Evolutionary conservation across 2,888 invertebrate species (phyloP), one percentile per base, ranked within the genome.

Genomic region (Allygus modestus): DNA sequence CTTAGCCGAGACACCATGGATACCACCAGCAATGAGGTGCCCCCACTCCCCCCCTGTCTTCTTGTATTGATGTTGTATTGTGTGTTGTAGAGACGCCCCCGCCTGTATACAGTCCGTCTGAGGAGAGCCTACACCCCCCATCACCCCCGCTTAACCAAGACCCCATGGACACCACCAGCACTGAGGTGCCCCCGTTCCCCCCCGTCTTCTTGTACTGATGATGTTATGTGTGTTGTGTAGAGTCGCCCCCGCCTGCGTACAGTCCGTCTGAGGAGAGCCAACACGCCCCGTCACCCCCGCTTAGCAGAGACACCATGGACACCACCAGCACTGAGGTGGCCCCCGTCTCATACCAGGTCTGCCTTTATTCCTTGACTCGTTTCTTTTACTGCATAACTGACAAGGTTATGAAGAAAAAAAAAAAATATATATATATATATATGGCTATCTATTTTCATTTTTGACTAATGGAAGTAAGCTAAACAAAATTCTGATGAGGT

Each of bases 211-310:
- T n/a, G n/a, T n/a, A n/a, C n/a, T n/a, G n/a, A n/a, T n/a, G n/a
- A n/a, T n/a, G n/a, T n/a, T n/a, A n/a, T n/a, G n/a, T 54, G 54
- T 23, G 23, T 9, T 2, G 15, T 41, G 26, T 91, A 87, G 98
- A 97, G 90, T 98, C 98, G n/a, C 98, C 98, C 33, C 98, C 98
- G 0, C 98, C 98, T 0, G 97, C 98, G 0, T 98, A 98, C 89
- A 97, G 97, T 87, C 97, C 98, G 0, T 96, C 96, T 0, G 97
- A 97, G 88, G 97, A 97, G 88, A 96, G 86, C 58, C 87, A 87
- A 61, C 81, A 84, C 26, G 81, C 86, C 12, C 83, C 86, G 15
- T 83, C 87, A 1, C 84, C 85, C 17, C 43, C 87, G 7, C 75
- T 75, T 0, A 83, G 75, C 37, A 28, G 75, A 23, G 88, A 89